Evolutionary conservation across 2,797 vertebrate genomes (phyloP), one percentile per base, ranked within the genome.

Genomic region (Scolopax bukidnonensis): DNA sequence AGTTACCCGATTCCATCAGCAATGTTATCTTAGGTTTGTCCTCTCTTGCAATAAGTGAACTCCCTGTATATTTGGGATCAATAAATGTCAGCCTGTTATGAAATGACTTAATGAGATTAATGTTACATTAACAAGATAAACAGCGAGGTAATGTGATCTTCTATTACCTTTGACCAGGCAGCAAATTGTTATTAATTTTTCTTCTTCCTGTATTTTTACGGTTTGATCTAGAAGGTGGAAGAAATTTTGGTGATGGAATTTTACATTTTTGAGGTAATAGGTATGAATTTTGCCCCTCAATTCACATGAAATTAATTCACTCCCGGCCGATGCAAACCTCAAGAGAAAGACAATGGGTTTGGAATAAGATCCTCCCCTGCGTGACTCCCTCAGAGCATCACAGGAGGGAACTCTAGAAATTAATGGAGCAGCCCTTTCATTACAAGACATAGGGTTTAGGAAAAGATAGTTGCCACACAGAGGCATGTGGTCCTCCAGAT

Each of bases 291-390:
- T 83, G 4, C 76, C 47, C 47, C 54, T 63, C 54, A 54, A 27
- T 51, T 76, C 63, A 75, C 79, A 36, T 51, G n/a, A 87, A 87
- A 87, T 82, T 63, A 82, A 70, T 74, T 93, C 56, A 83, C 28
- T 83, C 53, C 76, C 90, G 47, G 78, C 59, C 63, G 63, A 79
- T 59, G 30, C 36, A 84, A 94, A 84, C 2, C 6, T 50, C 56
- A 88, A 86, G 45, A 86, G 82, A 94, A 96, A 86, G 38, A 83
- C 47, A 91, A 63, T 41, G 47, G 33, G 6, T 53, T 82, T 93
- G 61, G 89, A 93, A 38, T 63, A 84, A 91, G 77, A 90, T 56
- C 74, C 13, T 84, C 25, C 25, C n/a, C 43, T 93, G 73, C 50
- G 45, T 76, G 61, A 84, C 61, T 82, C 79, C 82, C 51, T 92